phyloP scores from a whole-genome alignment of 2,888 invertebrate species.

The Hydrotaea diabolus region DNA sequence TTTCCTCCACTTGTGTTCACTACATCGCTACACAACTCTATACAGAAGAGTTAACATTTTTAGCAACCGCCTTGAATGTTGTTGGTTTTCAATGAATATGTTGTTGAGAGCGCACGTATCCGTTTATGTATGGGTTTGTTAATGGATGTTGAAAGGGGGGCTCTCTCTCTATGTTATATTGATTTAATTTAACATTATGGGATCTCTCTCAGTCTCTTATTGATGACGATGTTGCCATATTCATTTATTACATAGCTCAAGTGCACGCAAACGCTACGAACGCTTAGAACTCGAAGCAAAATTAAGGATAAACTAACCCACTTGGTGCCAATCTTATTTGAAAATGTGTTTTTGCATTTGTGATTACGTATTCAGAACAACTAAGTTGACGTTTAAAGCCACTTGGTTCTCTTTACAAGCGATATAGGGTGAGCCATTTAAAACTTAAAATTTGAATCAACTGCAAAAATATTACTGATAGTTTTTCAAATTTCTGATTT shows the following conservation, averaged over 20 bases:
- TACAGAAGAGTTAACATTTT: constrained; percentile 63
- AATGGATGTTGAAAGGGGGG: constrained; percentile 45
- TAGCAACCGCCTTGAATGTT: constrained; percentile 68
- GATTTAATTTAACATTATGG: constrained; percentile 28
- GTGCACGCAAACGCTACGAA: too few relatives aligned
- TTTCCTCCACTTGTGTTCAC: constrained; percentile 61
- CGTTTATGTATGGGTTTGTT: constrained; percentile 21
- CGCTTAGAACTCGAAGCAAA: too few relatives aligned
- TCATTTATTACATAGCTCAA: background rate
- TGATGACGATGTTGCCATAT: background rate
- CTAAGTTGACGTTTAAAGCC: too few relatives aligned
- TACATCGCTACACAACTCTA: constrained; percentile 40
- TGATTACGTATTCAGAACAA: too few relatives aligned
- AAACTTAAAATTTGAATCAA: too few relatives aligned
- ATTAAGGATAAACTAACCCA: too few relatives aligned
- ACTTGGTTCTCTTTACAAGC: too few relatives aligned
- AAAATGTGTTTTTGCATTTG: background rate
- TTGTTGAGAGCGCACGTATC: constrained; percentile 13
- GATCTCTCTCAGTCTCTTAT: background rate
- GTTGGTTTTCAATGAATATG: constrained; percentile 44
- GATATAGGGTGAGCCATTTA: too few relatives aligned
- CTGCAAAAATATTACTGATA: too few relatives aligned
- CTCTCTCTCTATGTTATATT: constrained; percentile 4
- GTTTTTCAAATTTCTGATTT: too few relatives aligned
- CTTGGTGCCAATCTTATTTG: too few relatives aligned